These are phyloP conservation scores for Pemphredon lugubris DNA, from an alignment of 2,888 invertebrate genomes.

Conservation along the genomic window DNA sequence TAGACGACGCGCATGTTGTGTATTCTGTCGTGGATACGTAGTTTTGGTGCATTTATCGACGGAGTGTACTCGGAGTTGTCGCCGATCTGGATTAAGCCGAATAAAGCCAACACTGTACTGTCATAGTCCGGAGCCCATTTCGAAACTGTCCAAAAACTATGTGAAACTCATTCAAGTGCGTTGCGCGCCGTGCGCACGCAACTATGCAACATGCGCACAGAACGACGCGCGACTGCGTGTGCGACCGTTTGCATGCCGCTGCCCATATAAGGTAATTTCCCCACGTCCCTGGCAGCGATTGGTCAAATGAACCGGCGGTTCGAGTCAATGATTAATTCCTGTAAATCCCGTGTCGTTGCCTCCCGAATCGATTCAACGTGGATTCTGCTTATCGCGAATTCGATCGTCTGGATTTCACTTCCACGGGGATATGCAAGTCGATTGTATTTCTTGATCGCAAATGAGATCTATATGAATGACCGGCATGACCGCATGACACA, in stretches of 20 bases:
- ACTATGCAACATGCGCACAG: constrained; percentile 56
- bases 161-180: too few relatives aligned
- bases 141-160: too few relatives aligned
- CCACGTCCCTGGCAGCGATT: constrained; percentile 80
- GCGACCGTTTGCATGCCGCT: constrained; percentile 68
- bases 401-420: background rate
- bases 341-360: constrained; percentile 41
- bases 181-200: constrained; percentile 53
- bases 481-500: constrained; percentile 49
- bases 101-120: background rate
- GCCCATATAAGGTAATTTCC: constrained; percentile 82
- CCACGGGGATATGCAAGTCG: too few relatives aligned
- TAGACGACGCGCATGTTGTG: too few relatives aligned
- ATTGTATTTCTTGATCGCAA: constrained; percentile 56
- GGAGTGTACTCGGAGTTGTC: background rate
- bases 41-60: background rate
- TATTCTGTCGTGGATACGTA: too few relatives aligned
- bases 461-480: constrained; percentile 59
- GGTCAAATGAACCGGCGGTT: constrained; percentile 74
- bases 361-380: constrained; percentile 5
- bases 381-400: background rate
- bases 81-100: background rate
- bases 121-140: background rate
- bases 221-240: constrained; percentile 53
- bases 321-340: constrained; percentile 71